Evolutionary conservation across 2,888 invertebrate genomes (phyloP).

Genomic region (Plebejus argus): DNA sequence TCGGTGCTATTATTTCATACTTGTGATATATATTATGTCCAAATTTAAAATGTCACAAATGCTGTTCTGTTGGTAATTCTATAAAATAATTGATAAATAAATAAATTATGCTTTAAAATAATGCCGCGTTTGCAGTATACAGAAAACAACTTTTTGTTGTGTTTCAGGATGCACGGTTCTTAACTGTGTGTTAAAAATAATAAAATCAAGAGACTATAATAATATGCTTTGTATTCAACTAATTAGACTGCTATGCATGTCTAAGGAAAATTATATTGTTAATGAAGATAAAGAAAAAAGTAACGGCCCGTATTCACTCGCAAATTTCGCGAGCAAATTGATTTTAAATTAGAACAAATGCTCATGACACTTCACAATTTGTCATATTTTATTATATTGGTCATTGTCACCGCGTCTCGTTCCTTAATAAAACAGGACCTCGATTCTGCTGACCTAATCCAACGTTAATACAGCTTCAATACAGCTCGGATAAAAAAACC

Average conservation of each 20-base stretch:
- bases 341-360: constrained; percentile 7
- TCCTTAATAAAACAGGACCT: constrained; percentile 5
- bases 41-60: no score
- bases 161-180: not conserved
- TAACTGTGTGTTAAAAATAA: no score
- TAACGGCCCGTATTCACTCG: not conserved
- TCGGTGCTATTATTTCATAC: no score
- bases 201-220: not conserved
- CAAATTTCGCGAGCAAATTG: not conserved
- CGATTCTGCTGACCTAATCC: not conserved
- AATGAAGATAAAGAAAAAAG: constrained; percentile 4
- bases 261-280: not conserved
- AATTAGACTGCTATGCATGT: constrained; percentile 14
- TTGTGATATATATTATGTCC: no score
- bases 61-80: no score
- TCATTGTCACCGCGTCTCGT: constrained; percentile 5
- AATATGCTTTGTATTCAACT: constrained; percentile 4
- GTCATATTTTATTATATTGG: constrained; percentile 19
- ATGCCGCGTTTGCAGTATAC: not conserved
- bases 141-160: not conserved
- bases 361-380: constrained; percentile 15
- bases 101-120: not conserved
- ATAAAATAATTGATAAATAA: no score
- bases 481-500: not conserved
- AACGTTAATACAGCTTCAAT: not conserved